A percentile compares a stretch with the other conserved stretches of the same genome.
phyloP scores from a whole-genome alignment of 2,113 vertebrate genomes.

The Empidonax traillii region DNA sequence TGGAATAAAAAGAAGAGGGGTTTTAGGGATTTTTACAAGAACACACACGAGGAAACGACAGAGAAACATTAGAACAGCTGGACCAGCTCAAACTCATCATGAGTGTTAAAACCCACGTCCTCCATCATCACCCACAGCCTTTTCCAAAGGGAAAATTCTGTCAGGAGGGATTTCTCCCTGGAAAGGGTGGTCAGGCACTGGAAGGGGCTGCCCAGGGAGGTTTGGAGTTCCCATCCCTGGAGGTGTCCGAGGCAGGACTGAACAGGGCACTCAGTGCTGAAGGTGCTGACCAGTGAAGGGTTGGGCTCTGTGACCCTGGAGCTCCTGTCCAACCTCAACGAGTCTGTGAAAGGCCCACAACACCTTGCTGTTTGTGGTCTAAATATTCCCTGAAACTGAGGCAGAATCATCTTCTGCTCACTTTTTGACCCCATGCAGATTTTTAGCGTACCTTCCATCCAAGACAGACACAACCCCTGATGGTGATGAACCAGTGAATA shows the following conservation, averaged over 20 bases:
- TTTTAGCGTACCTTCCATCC: neutral
- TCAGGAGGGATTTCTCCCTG: neutral
- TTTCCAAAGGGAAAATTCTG: neutral
- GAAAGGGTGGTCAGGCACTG: neutral
- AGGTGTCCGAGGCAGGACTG: neutral
- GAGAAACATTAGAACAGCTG: neutral
- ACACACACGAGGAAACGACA: neutral
- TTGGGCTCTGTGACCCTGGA: neutral
- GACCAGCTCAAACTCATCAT: neutral
- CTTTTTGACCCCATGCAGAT: neutral
- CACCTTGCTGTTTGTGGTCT: neutral
- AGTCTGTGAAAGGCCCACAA: neutral
- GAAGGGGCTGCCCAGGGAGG: neutral
- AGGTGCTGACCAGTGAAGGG: neutral
- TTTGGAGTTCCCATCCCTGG: neutral
- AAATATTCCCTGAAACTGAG: neutral
- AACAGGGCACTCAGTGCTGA: neutral
- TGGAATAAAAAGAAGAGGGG: neutral
- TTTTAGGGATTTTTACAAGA: neutral
- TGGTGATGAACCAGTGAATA: neutral
- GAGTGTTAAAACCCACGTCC: neutral
- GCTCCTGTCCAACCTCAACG: neutral
- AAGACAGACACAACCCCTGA: neutral
- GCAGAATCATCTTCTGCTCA: neutral
- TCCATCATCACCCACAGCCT: neutral